Evolutionary conservation across 2,888 invertebrate species (phyloP).

Genomic region (Strigamia transsilvanica): DNA sequence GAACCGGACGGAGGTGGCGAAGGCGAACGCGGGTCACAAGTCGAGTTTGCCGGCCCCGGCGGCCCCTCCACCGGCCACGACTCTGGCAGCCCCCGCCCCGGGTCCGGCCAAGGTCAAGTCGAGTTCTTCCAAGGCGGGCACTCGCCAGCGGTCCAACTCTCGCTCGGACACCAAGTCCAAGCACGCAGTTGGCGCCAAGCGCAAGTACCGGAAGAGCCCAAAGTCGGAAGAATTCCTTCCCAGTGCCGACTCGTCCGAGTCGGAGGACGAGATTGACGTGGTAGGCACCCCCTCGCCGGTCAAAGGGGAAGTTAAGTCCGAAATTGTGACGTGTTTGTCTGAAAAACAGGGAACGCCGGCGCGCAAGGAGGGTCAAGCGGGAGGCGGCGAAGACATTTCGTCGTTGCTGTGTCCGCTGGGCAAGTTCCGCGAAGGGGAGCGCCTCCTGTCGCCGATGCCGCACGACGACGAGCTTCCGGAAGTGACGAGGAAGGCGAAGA

Average conservation of each 20-base stretch:
- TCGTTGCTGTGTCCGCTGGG: neutral
- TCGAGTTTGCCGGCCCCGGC: neutral
- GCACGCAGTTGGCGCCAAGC: neutral
- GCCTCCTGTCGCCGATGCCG: constrained; percentile 51
- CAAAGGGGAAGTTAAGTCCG: constrained; percentile 22
- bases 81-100: neutral
- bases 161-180: constrained; percentile 24
- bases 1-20: neutral
- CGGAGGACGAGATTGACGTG: constrained; percentile 54
- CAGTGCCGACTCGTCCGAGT: constrained; percentile 47
- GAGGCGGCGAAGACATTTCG: constrained; percentile 10
- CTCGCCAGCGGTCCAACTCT: neutral
- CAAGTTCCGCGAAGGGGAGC: neutral
- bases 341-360: neutral
- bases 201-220: constrained; percentile 44
- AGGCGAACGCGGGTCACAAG: too few species aligned
- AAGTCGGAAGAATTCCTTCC: constrained; percentile 53
- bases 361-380: neutral
- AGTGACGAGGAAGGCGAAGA: neutral
- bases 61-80: too few species aligned
- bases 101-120: neutral
- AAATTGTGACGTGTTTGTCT: neutral
- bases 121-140: neutral
- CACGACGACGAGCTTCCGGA: neutral
- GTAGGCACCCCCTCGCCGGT: constrained; percentile 54